A percentile compares a stretch with the other conserved stretches of the same genome.
These are phyloP conservation scores for Pterophyllum scalare DNA, from an alignment of 2,113 vertebrate genomes.

Conservation along the genomic window DNA sequence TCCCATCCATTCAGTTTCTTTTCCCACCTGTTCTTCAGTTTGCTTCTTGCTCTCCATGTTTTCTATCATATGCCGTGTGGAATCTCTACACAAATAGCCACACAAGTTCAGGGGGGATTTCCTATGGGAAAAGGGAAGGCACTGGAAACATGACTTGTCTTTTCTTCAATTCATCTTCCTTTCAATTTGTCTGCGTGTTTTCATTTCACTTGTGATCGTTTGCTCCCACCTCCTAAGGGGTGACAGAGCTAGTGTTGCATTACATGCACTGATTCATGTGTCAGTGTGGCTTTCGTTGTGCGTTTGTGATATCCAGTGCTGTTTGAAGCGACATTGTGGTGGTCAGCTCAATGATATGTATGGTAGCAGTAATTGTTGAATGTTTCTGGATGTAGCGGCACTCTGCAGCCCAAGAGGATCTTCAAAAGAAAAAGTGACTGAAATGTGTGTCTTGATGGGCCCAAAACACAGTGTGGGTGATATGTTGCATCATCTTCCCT, in stretches of 20 bases:
- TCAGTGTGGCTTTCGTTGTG: not conserved
- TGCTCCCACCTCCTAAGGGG: conserved; percentile 32
- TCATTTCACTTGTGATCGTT: conserved; percentile 29
- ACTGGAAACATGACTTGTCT: not conserved
- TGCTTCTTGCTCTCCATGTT: not conserved
- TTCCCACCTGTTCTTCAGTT: not conserved
- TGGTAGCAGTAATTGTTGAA: conserved; percentile 7
- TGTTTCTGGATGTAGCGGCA: conserved; percentile 1
- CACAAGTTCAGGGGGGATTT: not conserved
- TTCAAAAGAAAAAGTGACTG: conserved; percentile 16
- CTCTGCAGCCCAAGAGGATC: not conserved
- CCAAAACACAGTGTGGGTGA: conserved; percentile 3
- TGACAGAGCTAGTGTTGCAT: not conserved
- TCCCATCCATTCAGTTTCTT: not conserved
- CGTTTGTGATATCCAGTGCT: conserved; percentile 8
- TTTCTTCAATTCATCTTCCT: conserved; percentile 11
- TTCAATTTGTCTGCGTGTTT: conserved; percentile 33
- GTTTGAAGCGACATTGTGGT: conserved; percentile 6
- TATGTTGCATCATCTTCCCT: conserved; percentile 21
- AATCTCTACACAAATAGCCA: not conserved
- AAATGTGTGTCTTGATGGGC: not conserved
- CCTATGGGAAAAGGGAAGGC: not conserved
- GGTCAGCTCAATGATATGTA: not conserved
- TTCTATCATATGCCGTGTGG: not conserved
- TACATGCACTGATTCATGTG: not conserved